Conservation (phyloP, 2,113 vertebrate species). For the Litocranius walleri region DNA sequence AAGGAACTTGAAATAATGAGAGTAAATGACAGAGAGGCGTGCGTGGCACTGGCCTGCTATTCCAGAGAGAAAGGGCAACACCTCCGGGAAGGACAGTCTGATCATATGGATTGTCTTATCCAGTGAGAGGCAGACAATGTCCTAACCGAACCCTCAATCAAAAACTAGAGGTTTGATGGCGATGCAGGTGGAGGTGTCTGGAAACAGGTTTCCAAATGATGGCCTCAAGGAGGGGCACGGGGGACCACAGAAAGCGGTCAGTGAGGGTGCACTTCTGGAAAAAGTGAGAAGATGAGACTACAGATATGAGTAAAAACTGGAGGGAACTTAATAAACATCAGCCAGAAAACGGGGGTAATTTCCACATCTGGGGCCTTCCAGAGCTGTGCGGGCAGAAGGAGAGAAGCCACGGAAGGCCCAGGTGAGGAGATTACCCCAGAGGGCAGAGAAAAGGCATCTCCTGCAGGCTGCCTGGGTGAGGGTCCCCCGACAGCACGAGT, state of each 20-base stretch:
- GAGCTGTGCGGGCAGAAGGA: not conserved
- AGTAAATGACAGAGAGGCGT: not conserved
- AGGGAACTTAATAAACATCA: not conserved
- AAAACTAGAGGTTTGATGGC: not conserved
- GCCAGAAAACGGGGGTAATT: not conserved
- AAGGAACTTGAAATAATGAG: not conserved
- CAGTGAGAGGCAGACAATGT: not conserved
- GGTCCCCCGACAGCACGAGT: fast-evolving
- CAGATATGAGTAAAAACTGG: not conserved
- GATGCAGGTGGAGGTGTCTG: not conserved
- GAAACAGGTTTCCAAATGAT: not conserved
- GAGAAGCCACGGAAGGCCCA: not conserved
- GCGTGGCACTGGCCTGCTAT: not conserved
- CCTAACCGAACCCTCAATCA: not conserved
- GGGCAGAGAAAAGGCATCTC: not conserved
- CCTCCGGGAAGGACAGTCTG: not conserved
- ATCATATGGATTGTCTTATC: not conserved
- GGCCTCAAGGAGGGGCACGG: not conserved
- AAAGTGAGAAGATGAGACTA: not conserved
- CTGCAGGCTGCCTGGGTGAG: not conserved
- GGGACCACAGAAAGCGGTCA: not conserved
- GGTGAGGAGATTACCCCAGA: not conserved
- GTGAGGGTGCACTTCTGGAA: not conserved
- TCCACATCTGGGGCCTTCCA: not conserved
- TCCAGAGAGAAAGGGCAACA: not conserved